Conservation (phyloP, 2,113 vertebrate genomes). For the Synchiropus splendidus region DNA sequence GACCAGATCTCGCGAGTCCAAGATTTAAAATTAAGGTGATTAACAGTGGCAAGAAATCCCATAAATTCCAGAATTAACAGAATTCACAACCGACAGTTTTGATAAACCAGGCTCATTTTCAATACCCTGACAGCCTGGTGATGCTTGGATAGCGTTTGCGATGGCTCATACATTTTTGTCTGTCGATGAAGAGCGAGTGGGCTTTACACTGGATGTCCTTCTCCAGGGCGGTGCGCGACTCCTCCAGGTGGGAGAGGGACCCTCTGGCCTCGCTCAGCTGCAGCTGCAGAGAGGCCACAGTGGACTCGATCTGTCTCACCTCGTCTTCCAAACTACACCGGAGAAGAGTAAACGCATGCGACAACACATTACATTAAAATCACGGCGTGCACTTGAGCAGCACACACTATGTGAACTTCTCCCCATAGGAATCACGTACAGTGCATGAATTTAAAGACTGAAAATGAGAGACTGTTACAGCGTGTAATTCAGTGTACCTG, state of each 20-base stretch:
- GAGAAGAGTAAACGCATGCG: too few species aligned
- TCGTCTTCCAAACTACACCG: conserved; percentile 48
- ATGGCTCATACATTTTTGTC: conserved; percentile 51
- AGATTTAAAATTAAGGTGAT: too few species aligned
- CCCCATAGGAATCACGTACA: too few species aligned
- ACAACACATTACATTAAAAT: too few species aligned
- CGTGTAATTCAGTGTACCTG: conserved; percentile 61
- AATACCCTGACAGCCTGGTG: conserved; percentile 42
- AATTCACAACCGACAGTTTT: too few species aligned
- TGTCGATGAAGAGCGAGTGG: conserved; percentile 50
- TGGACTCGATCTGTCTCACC: conserved; percentile 36
- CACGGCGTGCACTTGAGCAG: too few species aligned
- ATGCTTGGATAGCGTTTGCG: conserved; percentile 39
- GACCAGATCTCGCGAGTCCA: too few species aligned
- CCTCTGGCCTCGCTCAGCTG: conserved; percentile 48
- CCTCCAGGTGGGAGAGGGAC: conserved; percentile 49
- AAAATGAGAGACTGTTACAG: not conserved
- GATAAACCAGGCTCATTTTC: too few species aligned
- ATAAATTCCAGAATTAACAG: too few species aligned
- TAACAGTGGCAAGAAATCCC: too few species aligned
- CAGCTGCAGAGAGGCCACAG: conserved; percentile 35
- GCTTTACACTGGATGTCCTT: conserved; percentile 49
- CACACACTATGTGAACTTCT: too few species aligned
- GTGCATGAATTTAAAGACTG: too few species aligned
- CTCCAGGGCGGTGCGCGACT: conserved; percentile 36